Conservation (phyloP, 2,888 invertebrate genomes). For the Suillia variegata region DNA sequence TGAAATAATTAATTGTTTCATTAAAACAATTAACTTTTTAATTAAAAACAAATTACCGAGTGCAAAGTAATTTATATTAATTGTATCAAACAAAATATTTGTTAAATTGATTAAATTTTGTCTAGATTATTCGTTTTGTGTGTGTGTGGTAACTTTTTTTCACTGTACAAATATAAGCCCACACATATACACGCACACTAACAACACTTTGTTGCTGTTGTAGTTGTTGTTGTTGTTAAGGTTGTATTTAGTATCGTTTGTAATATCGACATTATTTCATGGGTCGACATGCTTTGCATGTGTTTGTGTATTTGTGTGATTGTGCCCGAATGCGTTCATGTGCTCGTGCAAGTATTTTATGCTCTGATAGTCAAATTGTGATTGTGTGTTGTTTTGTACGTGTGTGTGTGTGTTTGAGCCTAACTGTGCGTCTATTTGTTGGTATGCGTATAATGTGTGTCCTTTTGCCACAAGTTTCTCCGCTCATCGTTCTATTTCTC, state of each 20-base stretch:
- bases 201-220: not conserved
- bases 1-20: too few species aligned
- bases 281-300: not conserved
- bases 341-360: not conserved
- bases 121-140: too few species aligned
- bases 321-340: not conserved
- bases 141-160: too few species aligned
- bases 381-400: not conserved
- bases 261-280: too few species aligned
- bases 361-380: not conserved
- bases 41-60: too few species aligned
- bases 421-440: not conserved
- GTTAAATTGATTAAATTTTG: too few species aligned
- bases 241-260: too few species aligned
- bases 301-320: not conserved
- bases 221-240: not conserved
- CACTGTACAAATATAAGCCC: too few species aligned
- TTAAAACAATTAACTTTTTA: too few species aligned
- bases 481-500: not conserved
- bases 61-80: too few species aligned
- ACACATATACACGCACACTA: too few species aligned
- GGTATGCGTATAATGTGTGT: not conserved
- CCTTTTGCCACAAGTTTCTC: not conserved
- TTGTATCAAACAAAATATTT: too few species aligned
- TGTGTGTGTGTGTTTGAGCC: not conserved